A percentile compares a stretch with the other conserved stretches of the same genome.
Conservation (phyloP, 1,140 invertebrate species). For the Olivierus martensii region DNA sequence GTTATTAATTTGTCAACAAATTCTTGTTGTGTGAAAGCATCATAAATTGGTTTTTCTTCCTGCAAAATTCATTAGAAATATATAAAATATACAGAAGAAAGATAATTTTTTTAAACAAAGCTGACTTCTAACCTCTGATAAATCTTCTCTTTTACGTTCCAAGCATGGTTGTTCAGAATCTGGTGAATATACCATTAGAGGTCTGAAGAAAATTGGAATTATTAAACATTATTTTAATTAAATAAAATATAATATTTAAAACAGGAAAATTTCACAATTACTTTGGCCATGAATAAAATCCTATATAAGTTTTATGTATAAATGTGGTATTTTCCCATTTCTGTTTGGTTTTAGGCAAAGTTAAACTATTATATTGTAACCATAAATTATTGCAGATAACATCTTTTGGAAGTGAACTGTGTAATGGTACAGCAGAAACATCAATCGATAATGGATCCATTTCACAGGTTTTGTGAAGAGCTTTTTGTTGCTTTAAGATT, state of each 20-base stretch:
- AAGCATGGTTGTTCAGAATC: constrained; percentile 43
- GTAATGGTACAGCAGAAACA: constrained; percentile 1
- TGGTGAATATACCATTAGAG: constrained; percentile 44
- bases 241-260: not conserved
- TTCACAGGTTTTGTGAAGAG: constrained; percentile 43
- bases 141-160: constrained; percentile 32
- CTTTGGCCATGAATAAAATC: constrained; percentile 73
- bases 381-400: constrained; percentile 50
- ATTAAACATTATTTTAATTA: not conserved
- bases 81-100: too few species aligned
- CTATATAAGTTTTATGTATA: constrained; percentile 51
- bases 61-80: constrained; percentile 6
- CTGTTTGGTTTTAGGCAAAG: constrained; percentile 41
- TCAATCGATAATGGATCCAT: constrained; percentile 23
- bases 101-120: too few species aligned
- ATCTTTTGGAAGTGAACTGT: constrained; percentile 29
- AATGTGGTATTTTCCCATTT: constrained; percentile 58
- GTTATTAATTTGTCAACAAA: constrained; percentile 58
- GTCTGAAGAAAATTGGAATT: constrained; percentile 20
- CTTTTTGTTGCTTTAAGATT: constrained; percentile 62
- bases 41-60: constrained; percentile 45
- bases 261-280: constrained; percentile 23
- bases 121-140: constrained; percentile 32
- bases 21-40: constrained; percentile 49
- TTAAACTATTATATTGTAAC: constrained; percentile 51